phyloP scores from a whole-genome alignment of 2,797 vertebrate species.

The Aselliscus stoliczkanus region DNA sequence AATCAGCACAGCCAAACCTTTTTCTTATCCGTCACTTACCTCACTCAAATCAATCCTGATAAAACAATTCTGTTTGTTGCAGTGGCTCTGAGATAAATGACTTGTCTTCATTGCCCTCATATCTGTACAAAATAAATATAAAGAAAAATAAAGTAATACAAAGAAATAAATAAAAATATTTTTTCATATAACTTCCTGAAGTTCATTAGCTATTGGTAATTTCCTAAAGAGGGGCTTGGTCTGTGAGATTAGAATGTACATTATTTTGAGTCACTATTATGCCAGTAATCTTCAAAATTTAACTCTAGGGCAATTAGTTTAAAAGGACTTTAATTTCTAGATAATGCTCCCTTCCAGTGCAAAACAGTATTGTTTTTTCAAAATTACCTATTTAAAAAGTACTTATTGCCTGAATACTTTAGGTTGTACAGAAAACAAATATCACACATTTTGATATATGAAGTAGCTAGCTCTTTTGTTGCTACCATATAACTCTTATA shows the following conservation, averaged over 20 bases:
- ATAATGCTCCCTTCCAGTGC: neutral
- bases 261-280: neutral
- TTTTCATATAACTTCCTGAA: neutral
- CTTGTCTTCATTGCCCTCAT: neutral
- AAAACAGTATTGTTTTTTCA: slow-evolving; percentile 28
- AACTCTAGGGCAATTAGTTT: neutral
- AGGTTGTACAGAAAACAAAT: slow-evolving; percentile 15
- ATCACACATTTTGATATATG: neutral
- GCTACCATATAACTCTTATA: neutral
- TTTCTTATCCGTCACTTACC: neutral
- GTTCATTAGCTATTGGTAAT: neutral
- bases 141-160: neutral
- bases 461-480: neutral
- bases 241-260: neutral
- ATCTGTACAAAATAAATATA: neutral
- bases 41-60: neutral
- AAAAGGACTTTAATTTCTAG: neutral
- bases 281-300: neutral
- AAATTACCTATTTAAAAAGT: slow-evolving; percentile 11
- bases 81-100: neutral
- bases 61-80: neutral
- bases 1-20: rapidly evolving
- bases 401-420: neutral
- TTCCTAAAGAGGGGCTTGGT: neutral
- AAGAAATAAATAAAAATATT: neutral